Percentiles rank a stretch among this genome's conserved stretches.
Evolutionary conservation across 2,113 vertebrate species (phyloP).

Genomic region (Nothoprocta pentlandii): DNA sequence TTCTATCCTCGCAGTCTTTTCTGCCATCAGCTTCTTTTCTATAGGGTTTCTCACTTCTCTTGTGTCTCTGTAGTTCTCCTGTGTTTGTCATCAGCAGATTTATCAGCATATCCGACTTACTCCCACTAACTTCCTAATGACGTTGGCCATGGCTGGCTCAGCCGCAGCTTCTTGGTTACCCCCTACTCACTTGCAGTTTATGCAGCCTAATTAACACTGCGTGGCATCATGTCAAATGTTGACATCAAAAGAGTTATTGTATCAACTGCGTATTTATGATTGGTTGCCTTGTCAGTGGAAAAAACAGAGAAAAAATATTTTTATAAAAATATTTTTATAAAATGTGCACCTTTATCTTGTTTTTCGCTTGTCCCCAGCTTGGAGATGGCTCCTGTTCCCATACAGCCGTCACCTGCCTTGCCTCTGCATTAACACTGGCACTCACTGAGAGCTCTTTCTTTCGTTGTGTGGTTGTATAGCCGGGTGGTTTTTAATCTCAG

Average conservation of each 20-base stretch:
- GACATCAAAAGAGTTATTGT: neutral
- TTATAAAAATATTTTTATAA: neutral
- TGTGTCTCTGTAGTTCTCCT: neutral
- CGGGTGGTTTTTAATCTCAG: neutral
- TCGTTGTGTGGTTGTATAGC: neutral
- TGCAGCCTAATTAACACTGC: neutral
- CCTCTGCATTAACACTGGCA: neutral
- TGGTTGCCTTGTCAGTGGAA: neutral
- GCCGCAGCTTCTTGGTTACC: constrained; percentile 26
- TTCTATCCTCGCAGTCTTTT: neutral
- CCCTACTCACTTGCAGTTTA: neutral
- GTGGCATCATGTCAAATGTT: neutral
- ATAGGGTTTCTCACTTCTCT: neutral
- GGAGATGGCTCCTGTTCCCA: neutral
- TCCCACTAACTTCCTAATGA: constrained; percentile 37
- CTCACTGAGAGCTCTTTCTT: neutral
- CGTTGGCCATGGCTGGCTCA: constrained; percentile 6
- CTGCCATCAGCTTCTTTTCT: neutral
- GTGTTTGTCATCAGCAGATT: constrained; percentile 3
- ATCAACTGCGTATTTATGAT: no score
- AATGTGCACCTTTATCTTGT: neutral
- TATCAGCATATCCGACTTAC: constrained; percentile 12
- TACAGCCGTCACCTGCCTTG: neutral
- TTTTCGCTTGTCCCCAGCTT: neutral
- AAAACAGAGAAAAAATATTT: neutral